Evolutionary conservation across 2,888 invertebrate genomes (phyloP), one percentile per base, ranked within the genome.

Genomic region (Rhyacophila evoluta): DNA sequence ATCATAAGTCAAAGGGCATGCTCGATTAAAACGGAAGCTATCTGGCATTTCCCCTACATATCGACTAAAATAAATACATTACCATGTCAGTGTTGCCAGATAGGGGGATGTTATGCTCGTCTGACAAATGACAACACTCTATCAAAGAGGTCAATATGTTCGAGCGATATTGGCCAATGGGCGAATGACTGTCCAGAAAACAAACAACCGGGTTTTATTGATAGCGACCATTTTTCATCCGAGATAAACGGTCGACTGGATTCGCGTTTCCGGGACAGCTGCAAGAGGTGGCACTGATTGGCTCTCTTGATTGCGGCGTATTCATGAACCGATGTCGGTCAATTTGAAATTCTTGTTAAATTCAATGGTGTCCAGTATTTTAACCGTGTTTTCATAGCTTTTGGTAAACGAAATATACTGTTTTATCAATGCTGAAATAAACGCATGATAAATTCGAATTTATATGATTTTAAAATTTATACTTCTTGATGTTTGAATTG

Each of bases 141-240:
- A 76, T 81, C 79, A 81, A 27, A 69, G 68, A 72, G 79, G 79
- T 79, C 81, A 81, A 81, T 81, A 79, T 75, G 72, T 29, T 71
- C 55, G 41, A 38, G 41, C 74, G 37, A 36, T 38, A 72, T 73
- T 69, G 76, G 38, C 72, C 73, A 71, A 74, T 77, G 79, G 76
- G 38, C 72, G 70, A 71, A 74, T 77, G 79, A 73, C 70, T 70
- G 72, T 75, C 75, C 72, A 72, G 38, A 25, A 38, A 37, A 36
- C 36, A 28, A 28, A 41, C 39, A 73, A 11, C 55, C 19, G 67
- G 25, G 11, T 55, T 68, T 71, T 80, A 81, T 81, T 80, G 81
- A 81, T 81, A 78, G 76, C 73, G 28, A 73, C 36, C 72, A 78
- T 81, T 81, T 81, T 80, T 81, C 81, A 81, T 73, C 15, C 41